Conservation (phyloP, 2,113 vertebrate species). For the Orthonyx spaldingii region DNA sequence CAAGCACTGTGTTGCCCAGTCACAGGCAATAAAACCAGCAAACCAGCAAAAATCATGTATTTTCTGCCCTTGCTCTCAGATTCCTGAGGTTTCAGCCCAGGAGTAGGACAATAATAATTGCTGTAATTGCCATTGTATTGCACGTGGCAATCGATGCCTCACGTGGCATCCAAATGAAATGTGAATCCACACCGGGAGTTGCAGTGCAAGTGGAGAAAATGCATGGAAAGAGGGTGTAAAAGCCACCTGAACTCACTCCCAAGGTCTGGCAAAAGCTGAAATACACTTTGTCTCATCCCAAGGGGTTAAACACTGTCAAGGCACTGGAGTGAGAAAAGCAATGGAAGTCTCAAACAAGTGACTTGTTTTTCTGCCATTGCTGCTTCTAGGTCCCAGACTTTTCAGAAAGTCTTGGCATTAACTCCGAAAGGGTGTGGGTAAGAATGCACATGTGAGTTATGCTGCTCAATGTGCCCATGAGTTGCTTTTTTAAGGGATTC, state of each 20-base stretch:
- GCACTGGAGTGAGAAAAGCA: neutral
- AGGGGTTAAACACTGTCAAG: neutral
- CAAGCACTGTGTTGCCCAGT: neutral
- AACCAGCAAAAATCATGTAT: neutral
- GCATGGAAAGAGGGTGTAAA: neutral
- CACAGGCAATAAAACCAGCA: neutral
- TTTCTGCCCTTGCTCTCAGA: neutral
- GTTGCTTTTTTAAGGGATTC: neutral
- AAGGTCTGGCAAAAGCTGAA: neutral
- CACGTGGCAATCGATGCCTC: rapidly evolving
- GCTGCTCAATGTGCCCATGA: neutral
- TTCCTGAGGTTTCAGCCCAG: neutral
- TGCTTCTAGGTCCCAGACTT: neutral
- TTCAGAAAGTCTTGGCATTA: neutral
- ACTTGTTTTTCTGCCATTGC: neutral
- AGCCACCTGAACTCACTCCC: neutral
- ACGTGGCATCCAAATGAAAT: neutral
- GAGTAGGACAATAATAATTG: neutral
- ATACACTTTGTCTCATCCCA: neutral
- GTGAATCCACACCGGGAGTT: neutral
- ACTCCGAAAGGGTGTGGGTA: neutral
- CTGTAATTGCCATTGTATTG: neutral
- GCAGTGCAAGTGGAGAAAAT: neutral
- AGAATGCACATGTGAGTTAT: neutral
- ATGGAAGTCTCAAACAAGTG: neutral